These are phyloP conservation scores for Bovichtus diacanthus DNA, from an alignment of 2,797 vertebrate species.

Conservation along the genomic window DNA sequence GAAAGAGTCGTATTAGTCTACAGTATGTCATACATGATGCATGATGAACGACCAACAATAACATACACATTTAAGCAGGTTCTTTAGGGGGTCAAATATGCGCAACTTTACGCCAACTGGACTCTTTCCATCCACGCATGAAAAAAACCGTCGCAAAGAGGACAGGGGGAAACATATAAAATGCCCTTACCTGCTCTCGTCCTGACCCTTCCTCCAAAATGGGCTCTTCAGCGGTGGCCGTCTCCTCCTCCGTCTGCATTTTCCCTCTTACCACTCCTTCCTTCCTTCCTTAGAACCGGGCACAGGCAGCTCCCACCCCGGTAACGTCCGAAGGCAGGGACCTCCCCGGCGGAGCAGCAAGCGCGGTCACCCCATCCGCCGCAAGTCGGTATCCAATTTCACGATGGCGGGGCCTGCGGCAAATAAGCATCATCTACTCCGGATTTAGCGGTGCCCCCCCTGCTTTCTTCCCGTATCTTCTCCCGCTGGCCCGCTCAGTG, in stretches of 20 bases:
- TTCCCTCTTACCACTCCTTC: constrained; percentile 75
- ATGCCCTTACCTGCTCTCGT: constrained; percentile 85
- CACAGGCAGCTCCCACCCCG: constrained; percentile 77
- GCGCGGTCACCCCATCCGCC: constrained; percentile 88
- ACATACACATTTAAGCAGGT: constrained; percentile 4
- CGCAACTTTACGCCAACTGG: constrained; percentile 19
- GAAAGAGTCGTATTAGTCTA: background rate
- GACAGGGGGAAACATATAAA: background rate
- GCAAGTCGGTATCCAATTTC: constrained; percentile 80
- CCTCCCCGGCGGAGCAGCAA: constrained; percentile 82
- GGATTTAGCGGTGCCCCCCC: constrained; percentile 27
- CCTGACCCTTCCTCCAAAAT: constrained; percentile 84
- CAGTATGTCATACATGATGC: background rate
- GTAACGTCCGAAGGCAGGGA: constrained; percentile 80
- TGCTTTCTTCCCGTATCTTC: constrained; percentile 14
- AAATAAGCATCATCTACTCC: constrained; percentile 75
- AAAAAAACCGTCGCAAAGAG: background rate
- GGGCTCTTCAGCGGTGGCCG: constrained; percentile 85
- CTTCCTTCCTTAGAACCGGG: constrained; percentile 72
- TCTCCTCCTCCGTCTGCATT: constrained; percentile 87
- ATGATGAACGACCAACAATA: constrained; percentile 11
- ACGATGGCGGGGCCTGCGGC: constrained; percentile 82
- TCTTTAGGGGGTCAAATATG: background rate
- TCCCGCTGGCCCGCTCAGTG: constrained; percentile 41
- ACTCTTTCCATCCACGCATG: background rate